These are phyloP conservation scores for Pyralis farinalis DNA, from an alignment of 2,888 invertebrate genomes.

Conservation along the genomic window DNA sequence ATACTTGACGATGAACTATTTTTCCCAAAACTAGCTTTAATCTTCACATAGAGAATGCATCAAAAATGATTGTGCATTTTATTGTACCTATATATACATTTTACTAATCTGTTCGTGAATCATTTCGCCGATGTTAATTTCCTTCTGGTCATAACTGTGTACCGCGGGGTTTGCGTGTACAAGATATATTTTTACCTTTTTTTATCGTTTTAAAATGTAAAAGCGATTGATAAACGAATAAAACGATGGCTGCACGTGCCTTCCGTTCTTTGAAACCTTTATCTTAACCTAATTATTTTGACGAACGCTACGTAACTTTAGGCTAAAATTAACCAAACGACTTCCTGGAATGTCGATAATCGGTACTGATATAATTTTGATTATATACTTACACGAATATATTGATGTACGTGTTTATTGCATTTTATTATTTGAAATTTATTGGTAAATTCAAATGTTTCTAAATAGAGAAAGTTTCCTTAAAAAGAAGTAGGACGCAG, in stretches of 20 bases:
- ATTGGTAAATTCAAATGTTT: no score
- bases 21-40: no score
- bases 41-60: no score
- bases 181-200: conserved; percentile 35
- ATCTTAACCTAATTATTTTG: conserved; percentile 2
- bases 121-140: conserved; percentile 28
- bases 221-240: conserved; percentile 2
- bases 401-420: no score
- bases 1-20: no score
- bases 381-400: no score
- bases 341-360: conserved; percentile 2
- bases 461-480: no score
- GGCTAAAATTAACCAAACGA: not conserved
- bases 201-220: conserved; percentile 7
- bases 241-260: not conserved
- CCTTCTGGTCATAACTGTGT: conserved; percentile 38
- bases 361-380: conserved; percentile 1
- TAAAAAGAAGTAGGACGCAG: no score
- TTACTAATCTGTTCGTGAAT: conserved; percentile 35
- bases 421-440: no score
- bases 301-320: not conserved
- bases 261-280: not conserved
- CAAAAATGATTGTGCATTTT: conserved; percentile 8
- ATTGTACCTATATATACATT: conserved; percentile 33
- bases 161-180: conserved; percentile 48